These are phyloP conservation scores for Agrochola lychnidis DNA, from an alignment of 2,888 invertebrate genomes.

Conservation along the genomic window DNA sequence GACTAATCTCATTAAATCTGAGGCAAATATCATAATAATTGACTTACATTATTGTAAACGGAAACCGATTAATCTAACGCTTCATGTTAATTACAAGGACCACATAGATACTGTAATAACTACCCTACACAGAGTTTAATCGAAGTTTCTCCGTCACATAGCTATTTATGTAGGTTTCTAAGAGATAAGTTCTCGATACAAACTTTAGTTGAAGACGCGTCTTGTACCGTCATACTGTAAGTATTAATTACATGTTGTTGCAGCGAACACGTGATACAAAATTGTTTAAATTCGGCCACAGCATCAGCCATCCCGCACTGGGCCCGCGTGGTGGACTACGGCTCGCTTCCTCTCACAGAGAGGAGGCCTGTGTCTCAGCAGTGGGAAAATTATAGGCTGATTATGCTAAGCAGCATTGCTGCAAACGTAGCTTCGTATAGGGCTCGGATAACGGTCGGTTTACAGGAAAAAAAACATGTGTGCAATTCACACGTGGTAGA, in stretches of 20 bases:
- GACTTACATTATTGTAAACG: constrained; percentile 36
- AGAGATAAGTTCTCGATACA: constrained; percentile 26
- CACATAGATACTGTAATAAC: constrained; percentile 7
- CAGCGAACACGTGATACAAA: not conserved
- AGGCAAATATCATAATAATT: constrained; percentile 44
- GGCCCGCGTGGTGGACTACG: too few species aligned
- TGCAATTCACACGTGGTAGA: too few species aligned
- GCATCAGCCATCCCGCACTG: too few species aligned
- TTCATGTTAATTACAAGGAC: constrained; percentile 35
- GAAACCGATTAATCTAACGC: constrained; percentile 38
- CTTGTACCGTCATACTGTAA: not conserved
- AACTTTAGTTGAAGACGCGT: constrained; percentile 36
- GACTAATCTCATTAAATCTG: constrained; percentile 27
- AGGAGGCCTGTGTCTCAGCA: too few species aligned
- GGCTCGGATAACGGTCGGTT: too few species aligned
- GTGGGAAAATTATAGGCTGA: too few species aligned
- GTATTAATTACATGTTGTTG: constrained; percentile 5
- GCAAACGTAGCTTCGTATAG: not conserved
- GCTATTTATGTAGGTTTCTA: not conserved
- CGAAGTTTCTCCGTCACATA: constrained; percentile 35
- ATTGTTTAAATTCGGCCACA: too few species aligned
- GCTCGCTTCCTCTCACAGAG: too few species aligned
- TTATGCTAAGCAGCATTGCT: not conserved
- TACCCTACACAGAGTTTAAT: constrained; percentile 41
- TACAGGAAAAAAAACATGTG: too few species aligned